A percentile compares a stretch with the other conserved stretches of the same genome.
phyloP scores from a whole-genome alignment of 2,113 vertebrate genomes.

The Symphodus melops region DNA sequence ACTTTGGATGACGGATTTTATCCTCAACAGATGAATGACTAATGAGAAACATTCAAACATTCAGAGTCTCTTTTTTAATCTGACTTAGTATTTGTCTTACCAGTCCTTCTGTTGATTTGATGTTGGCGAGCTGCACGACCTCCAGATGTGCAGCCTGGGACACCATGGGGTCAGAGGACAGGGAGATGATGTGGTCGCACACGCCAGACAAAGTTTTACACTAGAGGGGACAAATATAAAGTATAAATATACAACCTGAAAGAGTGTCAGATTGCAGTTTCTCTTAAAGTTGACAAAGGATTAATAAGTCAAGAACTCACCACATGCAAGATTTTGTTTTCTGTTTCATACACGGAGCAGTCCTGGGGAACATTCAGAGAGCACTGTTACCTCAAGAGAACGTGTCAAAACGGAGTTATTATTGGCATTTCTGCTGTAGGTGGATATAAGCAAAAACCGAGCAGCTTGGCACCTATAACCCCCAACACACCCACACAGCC shows the following conservation, averaged over 20 bases:
- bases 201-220: conserved; percentile 95
- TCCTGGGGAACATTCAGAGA: conserved; percentile 75
- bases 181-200: conserved; percentile 95
- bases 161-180: conserved; percentile 92
- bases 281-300: neutral
- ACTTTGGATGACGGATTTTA: neutral
- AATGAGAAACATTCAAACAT: neutral
- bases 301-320: conserved; percentile 65
- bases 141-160: conserved; percentile 95
- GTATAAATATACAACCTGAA: neutral
- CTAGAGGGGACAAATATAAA: conserved; percentile 72
- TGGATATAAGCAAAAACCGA: conserved; percentile 75
- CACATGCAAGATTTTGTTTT: conserved; percentile 83
- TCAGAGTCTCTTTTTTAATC: neutral
- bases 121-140: conserved; percentile 92
- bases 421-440: conserved; percentile 76
- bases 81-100: conserved; percentile 81
- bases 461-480: conserved; percentile 79
- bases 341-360: conserved; percentile 80
- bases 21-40: neutral
- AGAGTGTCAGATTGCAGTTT: neutral
- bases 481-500: conserved; percentile 76
- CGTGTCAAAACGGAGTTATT: conserved; percentile 76
- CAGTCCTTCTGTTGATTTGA: conserved; percentile 96
- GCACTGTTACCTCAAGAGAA: conserved; percentile 72